phyloP scores from a whole-genome alignment of 35 echinoderm and acorn worm species.

The Ophioderma brevispina region DNA sequence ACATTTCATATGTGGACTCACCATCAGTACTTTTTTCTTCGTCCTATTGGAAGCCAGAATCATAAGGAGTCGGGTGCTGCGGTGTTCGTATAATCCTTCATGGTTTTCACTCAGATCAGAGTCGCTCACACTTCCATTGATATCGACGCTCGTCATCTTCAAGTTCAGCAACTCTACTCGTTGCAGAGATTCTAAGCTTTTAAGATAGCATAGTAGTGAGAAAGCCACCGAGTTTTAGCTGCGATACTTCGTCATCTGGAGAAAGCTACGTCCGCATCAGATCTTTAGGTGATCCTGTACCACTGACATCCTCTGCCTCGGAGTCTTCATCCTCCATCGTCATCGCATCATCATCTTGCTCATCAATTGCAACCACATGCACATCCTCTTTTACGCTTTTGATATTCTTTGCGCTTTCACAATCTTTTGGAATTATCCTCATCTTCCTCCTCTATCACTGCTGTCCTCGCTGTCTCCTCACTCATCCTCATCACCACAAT shows the following conservation, averaged over 20 bases:
- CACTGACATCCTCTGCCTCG: conserved; percentile 51
- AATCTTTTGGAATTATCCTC: conserved; percentile 71
- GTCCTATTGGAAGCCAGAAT: conserved; percentile 87
- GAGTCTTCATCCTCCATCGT: conserved; percentile 49
- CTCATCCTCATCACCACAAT: conserved; percentile 93
- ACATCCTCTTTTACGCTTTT: conserved; percentile 17
- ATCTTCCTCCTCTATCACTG: conserved; percentile 47
- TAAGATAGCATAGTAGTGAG: conserved; percentile 96
- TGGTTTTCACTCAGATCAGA: conserved; percentile 83
- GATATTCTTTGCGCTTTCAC: conserved; percentile 54
- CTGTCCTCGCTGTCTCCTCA: conserved; percentile 38
- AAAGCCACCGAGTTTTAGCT: conserved; percentile 81
- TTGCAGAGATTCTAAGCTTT: conserved; percentile 78
- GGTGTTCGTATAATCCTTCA: conserved; percentile 93
- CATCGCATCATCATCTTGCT: conserved; percentile 27
- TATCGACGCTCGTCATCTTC: conserved; percentile 78
- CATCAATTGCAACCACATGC: conserved; percentile 19
- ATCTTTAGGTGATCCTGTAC: conserved; percentile 63
- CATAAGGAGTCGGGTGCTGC: conserved; percentile 83
- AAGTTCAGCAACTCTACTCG: conserved; percentile 54
- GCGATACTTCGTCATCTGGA: conserved; percentile 79
- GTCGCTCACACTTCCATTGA: conserved; percentile 86
- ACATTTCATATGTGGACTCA: conserved; percentile 99
- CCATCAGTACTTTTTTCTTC: conserved; percentile 94
- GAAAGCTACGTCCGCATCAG: conserved; percentile 88